Percentiles rank a stretch among this genome's conserved stretches.
Evolutionary conservation across 2,113 vertebrate genomes (phyloP).

Genomic region (human (Homo sapiens)): DNA sequence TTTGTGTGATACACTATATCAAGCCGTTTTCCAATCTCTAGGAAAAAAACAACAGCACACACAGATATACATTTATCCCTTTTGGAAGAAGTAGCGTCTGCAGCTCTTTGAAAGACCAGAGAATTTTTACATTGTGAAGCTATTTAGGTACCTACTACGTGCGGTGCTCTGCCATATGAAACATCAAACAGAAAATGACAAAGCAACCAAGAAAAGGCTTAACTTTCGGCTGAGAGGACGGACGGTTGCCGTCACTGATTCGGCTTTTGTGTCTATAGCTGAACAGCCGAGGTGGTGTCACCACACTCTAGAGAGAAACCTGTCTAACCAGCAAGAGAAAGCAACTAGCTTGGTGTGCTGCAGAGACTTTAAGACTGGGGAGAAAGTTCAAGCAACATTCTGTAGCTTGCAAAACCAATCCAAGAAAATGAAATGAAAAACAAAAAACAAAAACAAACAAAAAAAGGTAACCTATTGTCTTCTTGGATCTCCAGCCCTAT

Average conservation of each 20-base stretch:
- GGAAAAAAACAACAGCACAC: rapidly evolving
- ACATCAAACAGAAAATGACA: background rate
- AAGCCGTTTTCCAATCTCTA: rapidly evolving
- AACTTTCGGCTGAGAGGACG: rapidly evolving
- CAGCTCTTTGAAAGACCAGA: background rate
- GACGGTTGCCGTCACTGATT: rapidly evolving
- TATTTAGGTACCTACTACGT: too few relatives aligned
- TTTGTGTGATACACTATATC: too few relatives aligned
- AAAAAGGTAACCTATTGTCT: background rate
- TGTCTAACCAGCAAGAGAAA: rapidly evolving
- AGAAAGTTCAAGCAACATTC: background rate
- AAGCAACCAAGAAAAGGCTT: background rate
- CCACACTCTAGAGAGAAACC: rapidly evolving
- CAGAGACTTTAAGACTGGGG: background rate
- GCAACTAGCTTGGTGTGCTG: rapidly evolving
- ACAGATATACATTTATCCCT: rapidly evolving
- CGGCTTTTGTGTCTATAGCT: background rate
- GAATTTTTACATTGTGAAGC: background rate
- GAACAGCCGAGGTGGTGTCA: rapidly evolving
- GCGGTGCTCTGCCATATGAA: too few relatives aligned
- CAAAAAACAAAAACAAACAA: too few relatives aligned
- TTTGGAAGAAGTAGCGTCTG: background rate
- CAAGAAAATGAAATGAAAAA: background rate
- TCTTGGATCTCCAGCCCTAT: rapidly evolving
- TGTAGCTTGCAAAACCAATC: too few relatives aligned